Percentiles rank a stretch among this genome's conserved stretches.
Conservation (phyloP, 2,888 invertebrate genomes). For the Tenthredo scrophulariae region DNA sequence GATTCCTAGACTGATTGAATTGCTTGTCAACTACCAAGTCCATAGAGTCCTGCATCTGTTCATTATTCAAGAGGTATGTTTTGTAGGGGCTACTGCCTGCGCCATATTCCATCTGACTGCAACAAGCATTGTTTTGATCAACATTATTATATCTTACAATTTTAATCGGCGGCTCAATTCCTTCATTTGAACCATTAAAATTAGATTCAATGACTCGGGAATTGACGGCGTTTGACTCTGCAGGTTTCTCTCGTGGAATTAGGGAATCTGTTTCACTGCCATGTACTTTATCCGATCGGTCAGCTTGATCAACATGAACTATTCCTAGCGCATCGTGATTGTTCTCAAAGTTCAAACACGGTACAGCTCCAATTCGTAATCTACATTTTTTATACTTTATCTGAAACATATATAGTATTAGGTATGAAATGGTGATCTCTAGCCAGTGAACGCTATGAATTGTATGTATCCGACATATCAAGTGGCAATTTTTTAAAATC, state of each 20-base stretch:
- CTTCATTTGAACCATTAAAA: neutral
- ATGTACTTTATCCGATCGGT: neutral
- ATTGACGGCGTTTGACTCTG: neutral
- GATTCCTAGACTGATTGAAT: neutral
- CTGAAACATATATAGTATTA: constrained; percentile 57
- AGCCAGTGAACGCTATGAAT: neutral
- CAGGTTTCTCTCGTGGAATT: neutral
- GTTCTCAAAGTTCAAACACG: constrained; percentile 58
- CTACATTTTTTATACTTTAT: constrained; percentile 74
- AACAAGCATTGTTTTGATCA: neutral
- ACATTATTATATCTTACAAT: neutral
- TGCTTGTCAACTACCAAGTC: neutral
- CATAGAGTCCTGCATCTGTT: constrained; percentile 3
- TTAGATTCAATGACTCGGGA: neutral
- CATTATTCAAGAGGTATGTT: neutral
- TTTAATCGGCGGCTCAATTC: neutral
- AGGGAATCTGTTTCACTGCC: neutral
- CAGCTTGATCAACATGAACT: constrained; percentile 58
- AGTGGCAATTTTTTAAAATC: neutral
- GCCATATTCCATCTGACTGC: neutral
- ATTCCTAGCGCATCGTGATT: constrained; percentile 56
- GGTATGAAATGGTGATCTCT: constrained; percentile 10
- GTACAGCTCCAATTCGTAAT: constrained; percentile 70
- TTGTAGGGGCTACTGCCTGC: neutral
- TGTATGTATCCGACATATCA: neutral